Percentiles rank a stretch among this genome's conserved stretches.
These are phyloP conservation scores for Dermolepida albohirtum DNA, from an alignment of 2,888 invertebrate species.

Conservation along the genomic window DNA sequence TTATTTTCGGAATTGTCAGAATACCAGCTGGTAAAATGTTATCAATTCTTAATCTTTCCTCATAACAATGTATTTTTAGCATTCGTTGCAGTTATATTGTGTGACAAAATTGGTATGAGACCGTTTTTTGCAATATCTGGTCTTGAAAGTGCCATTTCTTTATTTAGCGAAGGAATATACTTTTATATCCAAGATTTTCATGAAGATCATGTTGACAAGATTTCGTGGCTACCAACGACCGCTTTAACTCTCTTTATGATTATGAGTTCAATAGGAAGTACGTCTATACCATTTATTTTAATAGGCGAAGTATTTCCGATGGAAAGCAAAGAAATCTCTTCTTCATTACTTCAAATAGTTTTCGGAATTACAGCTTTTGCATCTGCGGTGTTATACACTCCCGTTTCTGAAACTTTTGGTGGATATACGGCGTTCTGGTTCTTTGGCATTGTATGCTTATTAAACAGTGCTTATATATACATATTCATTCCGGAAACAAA, in stretches of 20 bases:
- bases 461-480: slow-evolving; percentile 70
- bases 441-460: slow-evolving; percentile 68
- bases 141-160: slow-evolving; percentile 67
- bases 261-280: slow-evolving; percentile 71
- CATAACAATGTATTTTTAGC: slow-evolving; percentile 26
- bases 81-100: slow-evolving; percentile 61
- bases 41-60: background rate
- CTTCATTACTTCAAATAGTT: slow-evolving; percentile 70
- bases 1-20: slow-evolving; percentile 72
- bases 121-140: slow-evolving; percentile 69
- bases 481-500: slow-evolving; percentile 73
- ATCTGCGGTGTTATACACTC: slow-evolving; percentile 72
- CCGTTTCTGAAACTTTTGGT: slow-evolving; percentile 68
- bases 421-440: slow-evolving; percentile 72
- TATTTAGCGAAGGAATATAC: slow-evolving; percentile 68
- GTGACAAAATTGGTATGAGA: slow-evolving; percentile 69
- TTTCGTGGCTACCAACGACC: slow-evolving; percentile 68
- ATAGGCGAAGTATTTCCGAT: slow-evolving; percentile 75
- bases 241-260: slow-evolving; percentile 71
- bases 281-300: slow-evolving; percentile 72
- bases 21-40: slow-evolving; percentile 64
- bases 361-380: slow-evolving; percentile 70
- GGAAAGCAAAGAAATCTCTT: slow-evolving; percentile 72
- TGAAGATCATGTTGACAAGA: slow-evolving; percentile 59
- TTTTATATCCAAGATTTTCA: slow-evolving; percentile 68